Base-by-base conservation (phyloP, 53 echinoderm and acorn worm species). In the Antedon mediterranea region DNA sequence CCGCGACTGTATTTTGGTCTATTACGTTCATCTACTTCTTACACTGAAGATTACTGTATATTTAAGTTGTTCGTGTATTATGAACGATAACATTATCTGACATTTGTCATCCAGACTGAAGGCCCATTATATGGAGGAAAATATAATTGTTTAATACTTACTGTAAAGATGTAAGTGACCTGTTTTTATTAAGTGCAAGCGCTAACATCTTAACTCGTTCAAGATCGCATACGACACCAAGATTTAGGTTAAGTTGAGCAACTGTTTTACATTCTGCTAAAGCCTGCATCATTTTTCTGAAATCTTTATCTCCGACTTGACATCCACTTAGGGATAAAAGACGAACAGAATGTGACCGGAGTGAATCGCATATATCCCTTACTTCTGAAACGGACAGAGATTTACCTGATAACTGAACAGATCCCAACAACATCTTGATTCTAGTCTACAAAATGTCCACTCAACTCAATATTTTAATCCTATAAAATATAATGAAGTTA, bases 361-460 rank as follows among this genome's bases (percentile, higher is more conserved):
- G 72, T 28, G 83, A 83, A 27, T 87, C 87, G 28, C 79, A 71
- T 32, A 87, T 79, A 42, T 87, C 87, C 72, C 83, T 82, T 28
- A 76, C 87, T 27, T 87, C 87, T 28, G 75, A 30, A 3, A 72
- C 78, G 5, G 83, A 83, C 34, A 87, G 83, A 6, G 79, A 82
- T 75, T 87, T 83, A 5, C 79, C 87, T 14, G 87, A 83, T 73
- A 87, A 71, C 57, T 87, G 87, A 2, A 87, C 83, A 27, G 87
- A 78, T 27, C 87, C 87, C 26, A 87, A 79, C 4, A 87, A 37
- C 87, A 87, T 87, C 3, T 23, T 37, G 37, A 37, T 37, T 4
- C 37, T 11, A 6, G 37, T 37, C 37, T 6, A 37, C 37, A 11
- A 37, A 11, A 37, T 37, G 11, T 37, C 4, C 4, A 37, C 11